Evolutionary conservation across 2,888 invertebrate species (phyloP).

Genomic region (Macaria liturata): DNA sequence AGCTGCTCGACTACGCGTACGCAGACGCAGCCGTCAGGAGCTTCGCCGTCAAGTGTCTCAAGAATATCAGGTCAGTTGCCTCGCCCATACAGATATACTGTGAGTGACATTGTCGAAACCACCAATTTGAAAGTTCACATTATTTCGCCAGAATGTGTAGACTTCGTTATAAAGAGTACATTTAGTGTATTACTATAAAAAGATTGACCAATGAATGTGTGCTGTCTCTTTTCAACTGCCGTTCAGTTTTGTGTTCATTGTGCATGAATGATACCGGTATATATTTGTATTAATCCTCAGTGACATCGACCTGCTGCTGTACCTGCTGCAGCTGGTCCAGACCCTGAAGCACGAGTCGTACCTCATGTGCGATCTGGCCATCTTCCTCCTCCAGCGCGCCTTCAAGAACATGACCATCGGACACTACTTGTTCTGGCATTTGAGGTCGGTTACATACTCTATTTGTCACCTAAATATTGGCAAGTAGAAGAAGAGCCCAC

Average conservation of each 20-base stretch:
- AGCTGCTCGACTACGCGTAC: constrained; percentile 96
- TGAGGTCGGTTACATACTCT: constrained; percentile 82
- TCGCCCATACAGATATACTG: too few species aligned
- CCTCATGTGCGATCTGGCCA: constrained; percentile 93
- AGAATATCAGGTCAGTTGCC: constrained; percentile 82
- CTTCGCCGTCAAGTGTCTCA: constrained; percentile 93
- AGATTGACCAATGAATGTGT: too few species aligned
- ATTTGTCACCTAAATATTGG: too few species aligned
- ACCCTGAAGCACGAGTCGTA: constrained; percentile 97
- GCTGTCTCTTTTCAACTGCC: too few species aligned
- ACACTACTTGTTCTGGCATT: constrained; percentile 97
- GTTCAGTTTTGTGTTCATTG: too few species aligned
- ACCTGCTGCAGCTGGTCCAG: constrained; percentile 96
- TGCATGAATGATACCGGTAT: too few species aligned
- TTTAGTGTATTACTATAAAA: too few species aligned
- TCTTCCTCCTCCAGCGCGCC: constrained; percentile 92
- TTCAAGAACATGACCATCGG: constrained; percentile 96
- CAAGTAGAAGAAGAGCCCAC: not conserved
- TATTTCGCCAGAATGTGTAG: too few species aligned
- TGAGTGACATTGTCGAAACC: too few species aligned
- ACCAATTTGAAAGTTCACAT: too few species aligned
- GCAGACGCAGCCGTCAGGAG: constrained; percentile 93
- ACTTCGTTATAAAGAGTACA: too few species aligned
- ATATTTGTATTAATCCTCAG: constrained; percentile 57
- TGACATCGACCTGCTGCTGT: constrained; percentile 95